A percentile compares a stretch with the other conserved stretches of the same genome.
Conservation (phyloP, 1,140 invertebrate genomes). For the Planococcus citri region DNA sequence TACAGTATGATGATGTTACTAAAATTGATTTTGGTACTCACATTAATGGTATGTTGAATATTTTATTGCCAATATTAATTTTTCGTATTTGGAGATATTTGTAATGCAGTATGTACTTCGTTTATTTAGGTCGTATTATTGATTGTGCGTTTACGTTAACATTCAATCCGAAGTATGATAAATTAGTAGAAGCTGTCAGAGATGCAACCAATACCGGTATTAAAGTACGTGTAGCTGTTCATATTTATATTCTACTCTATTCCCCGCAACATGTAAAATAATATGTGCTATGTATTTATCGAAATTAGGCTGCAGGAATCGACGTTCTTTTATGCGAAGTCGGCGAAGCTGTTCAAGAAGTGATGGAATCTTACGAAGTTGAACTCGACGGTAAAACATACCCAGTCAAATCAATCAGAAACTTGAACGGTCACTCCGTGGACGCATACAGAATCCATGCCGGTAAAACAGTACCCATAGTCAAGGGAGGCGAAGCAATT, state of each 20-base stretch:
- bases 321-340: slow-evolving; percentile 96
- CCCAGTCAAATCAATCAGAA: slow-evolving; percentile 93
- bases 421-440: slow-evolving; percentile 97
- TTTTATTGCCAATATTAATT: neutral
- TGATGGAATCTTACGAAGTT: slow-evolving; percentile 99
- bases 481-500: slow-evolving; percentile 93
- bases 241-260: neutral
- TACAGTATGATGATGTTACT: slow-evolving; percentile 93
- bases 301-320: slow-evolving; percentile 67
- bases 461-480: slow-evolving; percentile 98
- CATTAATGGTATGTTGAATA: slow-evolving; percentile 62
- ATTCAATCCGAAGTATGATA: slow-evolving; percentile 96
- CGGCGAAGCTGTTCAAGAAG: slow-evolving; percentile 94
- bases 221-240: slow-evolving; percentile 39
- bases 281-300: slow-evolving; percentile 21
- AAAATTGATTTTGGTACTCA: slow-evolving; percentile 99
- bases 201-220: slow-evolving; percentile 98
- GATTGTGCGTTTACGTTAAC: slow-evolving; percentile 97
- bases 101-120: no score
- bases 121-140: slow-evolving; percentile 67
- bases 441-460: slow-evolving; percentile 95
- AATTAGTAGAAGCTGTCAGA: slow-evolving; percentile 84
- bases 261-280: no score
- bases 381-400: slow-evolving; percentile 95
- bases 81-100: neutral